Evolutionary conservation across 1,140 invertebrate genomes (phyloP).

Genomic region (Hylaeus anthracinus): DNA sequence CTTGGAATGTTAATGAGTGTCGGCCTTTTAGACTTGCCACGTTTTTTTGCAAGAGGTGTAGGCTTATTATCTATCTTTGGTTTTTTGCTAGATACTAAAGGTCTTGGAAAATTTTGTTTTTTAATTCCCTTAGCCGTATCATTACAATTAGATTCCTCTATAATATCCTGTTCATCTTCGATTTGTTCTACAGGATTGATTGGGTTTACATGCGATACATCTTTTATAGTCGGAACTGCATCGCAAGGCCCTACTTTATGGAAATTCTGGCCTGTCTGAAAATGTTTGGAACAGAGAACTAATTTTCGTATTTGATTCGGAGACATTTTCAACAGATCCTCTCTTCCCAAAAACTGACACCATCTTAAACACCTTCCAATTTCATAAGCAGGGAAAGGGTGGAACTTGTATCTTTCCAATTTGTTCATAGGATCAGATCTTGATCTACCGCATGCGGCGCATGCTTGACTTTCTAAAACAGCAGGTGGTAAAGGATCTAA

Average conservation of each 20-base stretch:
- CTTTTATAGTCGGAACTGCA: constrained; percentile 75
- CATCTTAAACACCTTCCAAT: constrained; percentile 78
- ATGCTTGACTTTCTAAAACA: constrained; percentile 76
- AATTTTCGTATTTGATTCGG: constrained; percentile 79
- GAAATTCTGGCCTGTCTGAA: constrained; percentile 76
- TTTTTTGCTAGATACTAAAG: constrained; percentile 78
- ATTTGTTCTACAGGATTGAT: constrained; percentile 26
- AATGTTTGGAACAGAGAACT: constrained; percentile 78
- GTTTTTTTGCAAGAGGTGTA: constrained; percentile 77
- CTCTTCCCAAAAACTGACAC: constrained; percentile 78
- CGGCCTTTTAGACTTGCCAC: constrained; percentile 75
- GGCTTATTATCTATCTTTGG: constrained; percentile 77
- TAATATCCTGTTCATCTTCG: constrained; percentile 43
- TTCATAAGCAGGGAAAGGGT: constrained; percentile 79
- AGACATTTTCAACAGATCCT: constrained; percentile 79
- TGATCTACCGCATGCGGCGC: constrained; percentile 76
- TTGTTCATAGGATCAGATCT: constrained; percentile 76
- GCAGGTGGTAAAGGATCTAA: constrained; percentile 67
- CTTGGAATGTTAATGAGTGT: constrained; percentile 77
- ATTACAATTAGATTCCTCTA: constrained; percentile 41
- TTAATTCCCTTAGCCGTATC: constrained; percentile 45
- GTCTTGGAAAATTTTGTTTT: constrained; percentile 55
- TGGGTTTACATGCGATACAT: constrained; percentile 35
- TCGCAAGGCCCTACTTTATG: constrained; percentile 76
- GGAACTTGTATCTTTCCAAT: constrained; percentile 76